Base-by-base conservation (phyloP, 1,140 invertebrate species). In the Holcopasites calliopsidis region DNA sequence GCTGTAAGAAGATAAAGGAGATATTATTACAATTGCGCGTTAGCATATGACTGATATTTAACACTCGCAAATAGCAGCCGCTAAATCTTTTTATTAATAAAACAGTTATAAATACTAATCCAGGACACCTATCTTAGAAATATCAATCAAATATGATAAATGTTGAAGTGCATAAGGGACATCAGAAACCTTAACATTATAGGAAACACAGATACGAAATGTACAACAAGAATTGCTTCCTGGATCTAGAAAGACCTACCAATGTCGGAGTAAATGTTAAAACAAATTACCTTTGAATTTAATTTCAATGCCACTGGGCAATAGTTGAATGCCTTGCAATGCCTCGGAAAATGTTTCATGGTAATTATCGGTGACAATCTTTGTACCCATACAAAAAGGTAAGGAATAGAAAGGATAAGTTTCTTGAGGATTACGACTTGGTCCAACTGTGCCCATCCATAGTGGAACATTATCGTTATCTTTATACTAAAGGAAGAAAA, bases 371-470 rank as follows among this genome's bases (percentile, higher is more conserved):
- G 99, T 99, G 44, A 94, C 94, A 82, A 95, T 94, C 91, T 99
- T 99, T 0, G 94, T 94, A 18, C 98, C 98, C 77, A 93, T 93
- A 92, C 99, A 99, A 92, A 99, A 99, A 31, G 98, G 99, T 78
- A 99, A 92, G 11, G 98, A 99, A 92, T 97, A 99, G 92, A 99
- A 99, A 7, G 96, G 96, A 92, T 99, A 99, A 0, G 98, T 99
- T 92, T 99, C 99, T 93, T 99, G 99, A 66, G 98, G 94, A 92
- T 99, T 99, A 89, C 98, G 97, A 92, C 99, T 99, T 16, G 99
- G 99, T 1, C 99, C 99, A 21, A 99, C 98, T 40, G 99, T 99
- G 88, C 99, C 99, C 98, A 99, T 99, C 99, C 99, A 99, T 79
- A 99, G 90, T n/a, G 99, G 98, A 54, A 99, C 98, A 93, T 99